Evolutionary conservation across 2,888 invertebrate species (phyloP).

Genomic region (Lutraria lutraria): DNA sequence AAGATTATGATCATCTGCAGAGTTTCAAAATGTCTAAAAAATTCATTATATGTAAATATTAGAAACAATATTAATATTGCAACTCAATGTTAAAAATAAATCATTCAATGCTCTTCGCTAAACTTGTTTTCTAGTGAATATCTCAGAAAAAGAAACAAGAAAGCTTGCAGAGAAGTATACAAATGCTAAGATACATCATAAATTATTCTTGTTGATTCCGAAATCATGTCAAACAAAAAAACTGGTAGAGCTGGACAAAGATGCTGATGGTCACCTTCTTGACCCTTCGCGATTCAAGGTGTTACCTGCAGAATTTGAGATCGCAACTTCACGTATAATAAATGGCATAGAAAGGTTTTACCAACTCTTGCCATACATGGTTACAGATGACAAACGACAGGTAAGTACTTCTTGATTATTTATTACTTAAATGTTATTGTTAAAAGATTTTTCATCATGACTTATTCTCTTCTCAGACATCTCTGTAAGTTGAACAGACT

Average conservation of each 20-base stretch:
- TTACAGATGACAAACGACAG: conserved; percentile 16
- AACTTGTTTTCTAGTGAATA: neutral
- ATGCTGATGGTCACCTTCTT: conserved; percentile 24
- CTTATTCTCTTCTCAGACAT: neutral
- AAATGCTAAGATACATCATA: conserved; percentile 28
- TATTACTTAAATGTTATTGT: neutral
- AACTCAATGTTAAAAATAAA: neutral
- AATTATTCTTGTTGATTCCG: conserved; percentile 48
- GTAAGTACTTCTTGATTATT: neutral
- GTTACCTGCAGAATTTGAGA: conserved; percentile 13
- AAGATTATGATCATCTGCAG: neutral
- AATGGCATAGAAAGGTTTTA: conserved; percentile 33
- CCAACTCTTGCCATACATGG: conserved; percentile 36
- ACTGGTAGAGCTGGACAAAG: conserved; percentile 41
- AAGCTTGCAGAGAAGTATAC: neutral
- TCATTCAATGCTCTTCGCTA: neutral
- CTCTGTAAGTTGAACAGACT: neutral
- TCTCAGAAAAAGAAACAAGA: neutral
- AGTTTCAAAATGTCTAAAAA: neutral
- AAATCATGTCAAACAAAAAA: conserved; percentile 41
- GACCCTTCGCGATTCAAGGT: conserved; percentile 37
- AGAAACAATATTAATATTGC: neutral
- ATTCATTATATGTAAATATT: neutral
- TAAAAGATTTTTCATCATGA: neutral
- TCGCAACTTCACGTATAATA: neutral